These are phyloP conservation scores for Nycticebus coucang DNA, from an alignment of 2,113 vertebrate species.

Conservation along the genomic window DNA sequence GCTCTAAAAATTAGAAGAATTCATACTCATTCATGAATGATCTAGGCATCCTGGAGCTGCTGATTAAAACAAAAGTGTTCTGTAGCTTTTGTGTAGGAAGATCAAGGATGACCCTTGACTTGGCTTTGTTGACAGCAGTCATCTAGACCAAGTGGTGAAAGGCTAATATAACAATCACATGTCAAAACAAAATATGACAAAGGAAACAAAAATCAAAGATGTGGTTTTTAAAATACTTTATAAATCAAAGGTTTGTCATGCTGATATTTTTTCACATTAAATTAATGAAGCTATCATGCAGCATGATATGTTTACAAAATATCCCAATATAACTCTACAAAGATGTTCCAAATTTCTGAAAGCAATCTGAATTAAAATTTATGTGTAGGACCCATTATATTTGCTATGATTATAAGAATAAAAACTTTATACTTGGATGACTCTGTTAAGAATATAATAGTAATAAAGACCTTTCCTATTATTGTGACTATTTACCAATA, in stretches of 20 bases:
- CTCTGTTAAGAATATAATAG: not conserved
- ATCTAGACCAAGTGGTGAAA: not conserved
- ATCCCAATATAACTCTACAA: not conserved
- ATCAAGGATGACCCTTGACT: not conserved
- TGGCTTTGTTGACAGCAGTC: not conserved
- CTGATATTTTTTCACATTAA: slow-evolving; percentile 50
- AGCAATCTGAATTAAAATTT: slow-evolving; percentile 13
- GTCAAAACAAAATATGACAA: slow-evolving; percentile 38
- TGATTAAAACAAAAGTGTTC: not conserved
- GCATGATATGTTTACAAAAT: slow-evolving; percentile 27
- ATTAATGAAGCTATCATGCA: slow-evolving; percentile 37
- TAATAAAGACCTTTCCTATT: not conserved
- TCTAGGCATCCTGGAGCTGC: not conserved
- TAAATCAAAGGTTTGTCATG: slow-evolving; percentile 45
- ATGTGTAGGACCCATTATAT: not conserved
- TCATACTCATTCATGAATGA: not conserved
- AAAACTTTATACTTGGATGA: not conserved
- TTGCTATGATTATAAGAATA: not conserved
- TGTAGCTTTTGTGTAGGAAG: not conserved
- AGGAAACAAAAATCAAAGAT: not conserved
- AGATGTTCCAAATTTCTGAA: not conserved
- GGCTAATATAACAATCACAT: not conserved
- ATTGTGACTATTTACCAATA: not conserved
- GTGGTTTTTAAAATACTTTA: not conserved
- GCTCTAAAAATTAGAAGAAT: not conserved